These are phyloP conservation scores for Anisognathus igniventris DNA, from an alignment of 2,797 vertebrate genomes.

Conservation along the genomic window DNA sequence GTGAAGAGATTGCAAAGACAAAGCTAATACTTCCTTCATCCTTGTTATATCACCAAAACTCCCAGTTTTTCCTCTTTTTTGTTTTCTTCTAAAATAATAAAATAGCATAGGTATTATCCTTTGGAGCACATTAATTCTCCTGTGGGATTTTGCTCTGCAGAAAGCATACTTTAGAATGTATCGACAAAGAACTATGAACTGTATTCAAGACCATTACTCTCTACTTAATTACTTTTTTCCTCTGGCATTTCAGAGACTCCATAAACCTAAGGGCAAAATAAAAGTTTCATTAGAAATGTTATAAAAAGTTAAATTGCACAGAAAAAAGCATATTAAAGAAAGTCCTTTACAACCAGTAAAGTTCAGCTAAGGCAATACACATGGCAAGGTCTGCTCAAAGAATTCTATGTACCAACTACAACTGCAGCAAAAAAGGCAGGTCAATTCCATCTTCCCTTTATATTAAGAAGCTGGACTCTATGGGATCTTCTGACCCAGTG, in stretches of 20 bases:
- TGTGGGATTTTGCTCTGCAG: background rate
- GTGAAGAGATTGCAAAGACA: background rate
- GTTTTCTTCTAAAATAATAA: background rate
- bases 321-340: background rate
- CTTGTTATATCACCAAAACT: background rate
- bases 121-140: background rate
- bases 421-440: background rate
- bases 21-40: background rate
- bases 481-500: rapidly evolving
- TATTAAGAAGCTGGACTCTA: background rate
- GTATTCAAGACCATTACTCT: background rate
- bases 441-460: background rate
- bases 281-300: background rate
- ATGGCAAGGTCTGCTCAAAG: background rate
- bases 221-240: background rate
- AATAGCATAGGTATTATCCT: background rate
- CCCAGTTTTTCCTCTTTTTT: background rate
- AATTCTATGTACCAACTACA: background rate
- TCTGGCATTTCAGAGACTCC: background rate
- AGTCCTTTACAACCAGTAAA: background rate
- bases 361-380: background rate
- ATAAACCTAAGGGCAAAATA: constrained; percentile 8
- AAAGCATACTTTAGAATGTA: background rate
- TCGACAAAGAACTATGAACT: background rate
- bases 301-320: background rate